These are phyloP conservation scores for Pocillopora verrucosa DNA, from an alignment of 64 coral and sea anemone species.

Conservation along the genomic window DNA sequence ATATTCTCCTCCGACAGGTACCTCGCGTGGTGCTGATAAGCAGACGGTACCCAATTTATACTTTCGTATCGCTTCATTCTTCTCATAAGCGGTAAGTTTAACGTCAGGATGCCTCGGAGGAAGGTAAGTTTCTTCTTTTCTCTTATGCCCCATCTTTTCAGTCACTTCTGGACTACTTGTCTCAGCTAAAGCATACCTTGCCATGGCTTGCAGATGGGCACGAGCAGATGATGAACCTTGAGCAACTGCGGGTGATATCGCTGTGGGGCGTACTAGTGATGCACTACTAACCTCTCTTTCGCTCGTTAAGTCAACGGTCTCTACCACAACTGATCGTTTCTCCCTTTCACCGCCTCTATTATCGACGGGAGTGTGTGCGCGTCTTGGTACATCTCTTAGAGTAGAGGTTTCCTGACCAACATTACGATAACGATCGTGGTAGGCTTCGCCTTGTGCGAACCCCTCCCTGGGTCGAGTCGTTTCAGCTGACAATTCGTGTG, in stretches of 20 bases:
- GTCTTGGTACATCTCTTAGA: background rate
- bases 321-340: conserved; percentile 9
- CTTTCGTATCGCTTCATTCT: conserved; percentile 85
- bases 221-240: conserved; percentile 66
- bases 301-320: conserved; percentile 61
- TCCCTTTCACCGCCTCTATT: conserved; percentile 12
- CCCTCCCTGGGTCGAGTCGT: conserved; percentile 26
- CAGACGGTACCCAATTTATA: conserved; percentile 52
- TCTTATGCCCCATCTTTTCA: conserved; percentile 47
- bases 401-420: background rate
- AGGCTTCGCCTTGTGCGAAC: background rate
- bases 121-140: conserved; percentile 62
- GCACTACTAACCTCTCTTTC: conserved; percentile 17
- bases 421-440: background rate
- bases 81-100: conserved; percentile 72
- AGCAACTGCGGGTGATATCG: background rate
- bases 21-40: conserved; percentile 53
- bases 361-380: background rate
- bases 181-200: conserved; percentile 51
- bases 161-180: conserved; percentile 13
- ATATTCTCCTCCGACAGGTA: conserved; percentile 62
- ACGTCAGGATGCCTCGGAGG: conserved; percentile 76
- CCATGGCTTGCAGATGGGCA: conserved; percentile 76
- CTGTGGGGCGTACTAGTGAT: background rate
- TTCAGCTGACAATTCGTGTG: conserved; percentile 11